These are phyloP conservation scores for Bostrychus sinensis DNA, from an alignment of 2,113 vertebrate genomes.

Conservation along the genomic window DNA sequence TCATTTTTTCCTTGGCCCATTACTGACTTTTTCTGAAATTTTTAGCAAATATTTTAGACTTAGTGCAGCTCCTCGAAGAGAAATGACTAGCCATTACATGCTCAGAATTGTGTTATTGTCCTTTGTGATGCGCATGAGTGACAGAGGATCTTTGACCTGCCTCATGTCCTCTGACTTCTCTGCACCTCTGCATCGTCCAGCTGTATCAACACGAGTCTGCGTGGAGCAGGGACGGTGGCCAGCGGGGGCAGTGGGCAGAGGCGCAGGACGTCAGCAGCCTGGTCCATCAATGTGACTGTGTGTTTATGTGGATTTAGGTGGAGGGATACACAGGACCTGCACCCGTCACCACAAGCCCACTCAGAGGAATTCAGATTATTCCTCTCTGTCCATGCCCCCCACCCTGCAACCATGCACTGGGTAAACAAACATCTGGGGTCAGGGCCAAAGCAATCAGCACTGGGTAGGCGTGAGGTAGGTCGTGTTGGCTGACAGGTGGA, in stretches of 20 bases:
- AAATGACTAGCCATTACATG: background rate
- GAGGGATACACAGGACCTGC: constrained; percentile 40
- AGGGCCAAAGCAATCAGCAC: constrained; percentile 77
- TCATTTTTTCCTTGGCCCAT: too few relatives aligned
- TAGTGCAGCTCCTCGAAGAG: too few relatives aligned
- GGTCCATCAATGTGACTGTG: constrained; percentile 67
- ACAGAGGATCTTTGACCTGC: constrained; percentile 67
- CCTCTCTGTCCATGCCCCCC: constrained; percentile 49
- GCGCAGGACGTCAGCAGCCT: constrained; percentile 62
- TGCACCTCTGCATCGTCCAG: constrained; percentile 72
- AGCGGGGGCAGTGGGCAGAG: constrained; percentile 39
- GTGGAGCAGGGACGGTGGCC: constrained; percentile 45
- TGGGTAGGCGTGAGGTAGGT: constrained; percentile 67
- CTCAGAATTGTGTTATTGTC: constrained; percentile 24
- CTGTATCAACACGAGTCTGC: constrained; percentile 76
- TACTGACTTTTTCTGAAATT: too few relatives aligned
- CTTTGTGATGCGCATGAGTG: constrained; percentile 29
- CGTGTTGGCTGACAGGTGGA: constrained; percentile 75
- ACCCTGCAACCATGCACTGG: constrained; percentile 72
- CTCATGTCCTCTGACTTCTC: constrained; percentile 80
- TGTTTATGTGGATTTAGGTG: constrained; percentile 70
- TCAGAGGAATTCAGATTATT: constrained; percentile 73
- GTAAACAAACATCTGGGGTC: constrained; percentile 76
- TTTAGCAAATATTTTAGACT: too few relatives aligned
- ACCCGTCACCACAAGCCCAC: constrained; percentile 60